Evolutionary conservation across 2,888 invertebrate genomes (phyloP), one percentile per base, ranked within the genome.

Genomic region (Melieria picta): DNA sequence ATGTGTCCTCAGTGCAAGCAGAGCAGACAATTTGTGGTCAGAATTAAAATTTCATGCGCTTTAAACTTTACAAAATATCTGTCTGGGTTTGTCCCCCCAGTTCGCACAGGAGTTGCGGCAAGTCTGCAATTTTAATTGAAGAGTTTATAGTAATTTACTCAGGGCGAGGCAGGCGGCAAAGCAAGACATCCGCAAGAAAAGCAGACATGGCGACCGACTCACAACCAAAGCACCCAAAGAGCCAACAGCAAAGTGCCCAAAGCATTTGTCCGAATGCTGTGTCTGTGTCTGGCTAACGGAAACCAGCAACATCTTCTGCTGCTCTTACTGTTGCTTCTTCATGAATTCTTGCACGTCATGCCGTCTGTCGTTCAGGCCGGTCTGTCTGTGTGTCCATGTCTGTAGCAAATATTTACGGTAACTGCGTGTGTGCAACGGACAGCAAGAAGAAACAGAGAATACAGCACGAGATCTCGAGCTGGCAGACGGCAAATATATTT

Each of bases 101-200:
- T 13, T 43, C 73, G 65, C 74, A 77, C 62, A 72, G 30, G 30
- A 30, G 30, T 30, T 30, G 30, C 30, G 30, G 30, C 30, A 30
- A 30, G 11, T 5, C 75, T 72, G 30, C 71, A 73, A 78, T 75
- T 82, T 81, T 81, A 81, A 81, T 81, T 81, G 80, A 82, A 81
- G 82, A 81, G 76, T 81, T 80, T 30, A 30, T 30, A 30, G 30
- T 82, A 82, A 82, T 82, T 81, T 80, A 77, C 80, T 76, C 77
- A 79, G 76, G 77, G 70, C 52, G 43, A 52, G 7, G 50, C 9
- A 50, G 11, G 50, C 11, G 11, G 43, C 30, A 45, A 10, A 43
- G 11, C 16, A n/a, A 55, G 13, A 55, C 13, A 43, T 13, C n/a
- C 11, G 13, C 42, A 30, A 61, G 16, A 63, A 43, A 63, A n/a